Percentiles rank a stretch among this genome's conserved stretches.
Conservation (phyloP, 2,113 vertebrate genomes). For the Gracilinanus agilis region DNA sequence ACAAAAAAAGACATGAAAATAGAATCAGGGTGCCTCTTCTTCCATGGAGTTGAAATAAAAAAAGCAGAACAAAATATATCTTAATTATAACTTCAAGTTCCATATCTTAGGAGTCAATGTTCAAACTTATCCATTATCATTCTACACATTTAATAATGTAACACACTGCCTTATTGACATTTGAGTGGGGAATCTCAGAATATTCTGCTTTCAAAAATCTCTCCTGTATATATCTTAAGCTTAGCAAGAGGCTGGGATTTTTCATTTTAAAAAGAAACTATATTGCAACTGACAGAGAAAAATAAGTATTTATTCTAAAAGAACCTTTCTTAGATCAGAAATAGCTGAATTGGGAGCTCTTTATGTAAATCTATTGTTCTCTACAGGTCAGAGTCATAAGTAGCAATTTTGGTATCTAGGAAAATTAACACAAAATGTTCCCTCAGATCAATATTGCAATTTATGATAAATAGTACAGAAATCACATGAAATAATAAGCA, state of each 20-base stretch:
- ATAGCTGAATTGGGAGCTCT: neutral
- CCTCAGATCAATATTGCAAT: neutral
- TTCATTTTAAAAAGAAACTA: neutral
- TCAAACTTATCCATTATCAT: neutral
- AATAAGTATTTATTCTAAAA: neutral
- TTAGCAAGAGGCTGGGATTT: neutral
- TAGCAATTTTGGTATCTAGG: neutral
- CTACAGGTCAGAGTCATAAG: neutral
- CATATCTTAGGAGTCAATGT: neutral
- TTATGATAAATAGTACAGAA: neutral
- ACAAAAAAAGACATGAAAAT: neutral
- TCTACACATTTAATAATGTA: neutral
- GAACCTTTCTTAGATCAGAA: neutral
- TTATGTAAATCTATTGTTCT: neutral
- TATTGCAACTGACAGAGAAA: neutral
- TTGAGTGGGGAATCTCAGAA: neutral
- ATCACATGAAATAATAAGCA: neutral
- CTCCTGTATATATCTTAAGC: neutral
- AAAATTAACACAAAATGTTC: neutral
- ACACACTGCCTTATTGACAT: neutral
- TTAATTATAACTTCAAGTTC: neutral
- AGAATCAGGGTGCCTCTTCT: neutral
- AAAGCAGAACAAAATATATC: neutral
- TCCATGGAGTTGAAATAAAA: neutral
- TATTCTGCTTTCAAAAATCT: neutral